Evolutionary conservation across 2,113 vertebrate species (phyloP).

Genomic region (Mastomys natalensis): DNA sequence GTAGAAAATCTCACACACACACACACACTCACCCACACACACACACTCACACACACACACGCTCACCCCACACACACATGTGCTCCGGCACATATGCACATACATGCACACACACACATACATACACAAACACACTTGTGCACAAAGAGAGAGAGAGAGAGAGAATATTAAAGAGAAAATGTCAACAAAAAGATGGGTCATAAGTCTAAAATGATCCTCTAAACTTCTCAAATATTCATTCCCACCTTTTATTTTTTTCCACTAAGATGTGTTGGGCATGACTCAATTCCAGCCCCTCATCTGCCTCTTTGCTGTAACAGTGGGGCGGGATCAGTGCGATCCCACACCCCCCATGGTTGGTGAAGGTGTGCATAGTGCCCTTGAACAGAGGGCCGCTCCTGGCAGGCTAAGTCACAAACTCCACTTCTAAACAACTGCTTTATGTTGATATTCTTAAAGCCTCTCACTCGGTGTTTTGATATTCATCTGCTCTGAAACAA

Average conservation of each 20-base stretch:
- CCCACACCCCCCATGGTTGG: neutral
- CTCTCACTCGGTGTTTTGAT: neutral
- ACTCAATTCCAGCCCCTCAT: conserved; percentile 36
- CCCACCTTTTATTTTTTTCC: conserved; percentile 48
- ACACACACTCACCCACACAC: too few species aligned
- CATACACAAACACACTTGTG: neutral
- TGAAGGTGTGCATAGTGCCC: neutral
- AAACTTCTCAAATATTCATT: conserved; percentile 12
- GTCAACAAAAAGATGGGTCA: neutral
- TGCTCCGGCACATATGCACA: too few species aligned
- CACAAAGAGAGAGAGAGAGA: neutral
- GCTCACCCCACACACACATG: neutral
- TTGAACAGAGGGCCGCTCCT: neutral
- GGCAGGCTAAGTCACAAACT: neutral
- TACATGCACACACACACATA: too few species aligned
- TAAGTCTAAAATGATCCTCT: conserved; percentile 22
- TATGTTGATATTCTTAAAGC: too few species aligned
- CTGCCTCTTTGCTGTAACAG: conserved; percentile 26
- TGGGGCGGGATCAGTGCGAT: neutral
- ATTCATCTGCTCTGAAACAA: neutral
- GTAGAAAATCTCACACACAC: neutral
- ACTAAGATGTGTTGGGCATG: conserved; percentile 21
- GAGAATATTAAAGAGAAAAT: neutral
- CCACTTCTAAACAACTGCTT: neutral
- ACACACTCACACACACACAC: neutral